Base-by-base conservation (phyloP, 2,888 invertebrate genomes). In the Seira sanloemensis region DNA sequence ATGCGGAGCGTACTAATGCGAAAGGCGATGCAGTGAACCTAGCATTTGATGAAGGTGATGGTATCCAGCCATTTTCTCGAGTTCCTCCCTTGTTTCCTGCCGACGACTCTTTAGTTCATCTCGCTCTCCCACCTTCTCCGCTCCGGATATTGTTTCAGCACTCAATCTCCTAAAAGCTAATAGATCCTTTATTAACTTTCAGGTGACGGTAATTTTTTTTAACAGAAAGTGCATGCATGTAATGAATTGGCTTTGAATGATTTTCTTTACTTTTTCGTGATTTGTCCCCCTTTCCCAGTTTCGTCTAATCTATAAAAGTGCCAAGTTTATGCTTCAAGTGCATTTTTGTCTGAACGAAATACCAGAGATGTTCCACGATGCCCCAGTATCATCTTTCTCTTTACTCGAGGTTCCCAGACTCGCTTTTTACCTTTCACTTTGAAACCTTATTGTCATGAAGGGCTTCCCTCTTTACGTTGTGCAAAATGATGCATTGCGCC, bases 81-180 rank as follows among this genome's bases (percentile, higher is more conserved):
- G 58, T 58, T 4, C 58, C n/a, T 58, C 58, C 2, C 2, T 18
- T 18, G 4, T 18, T 58, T n/a, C 58, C 58, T 74, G 37, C 24
- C 65, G 83, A 74, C 69, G 77, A 83, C 23, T 24, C 77, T 67
- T 46, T 62, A 23, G 69, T 66, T 25, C 4, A 68, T 24, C 26
- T 24, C 2, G 26, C 23, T 19, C 72, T 78, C 50, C 75, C 84
- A 27, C 83, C 78, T 71, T 65, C 78, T 54, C 84, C 78, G 5
- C 75, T 78, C 69, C 62, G 78, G 84, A 78, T 84, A 69, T 69
- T 84, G 26, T 84, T 84, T 84, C 84, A 84, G 78, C 84, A 79
- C 65, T 78, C 84, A 27, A 75, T 78, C 62, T 78, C 84, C 26
- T 84, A 78, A 78, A 27, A 27, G 37, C 9, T 5, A 19, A 23